Percentiles rank a stretch among this genome's conserved stretches.
phyloP scores from a whole-genome alignment of 2,113 vertebrate genomes.

The Sorex araneus region DNA sequence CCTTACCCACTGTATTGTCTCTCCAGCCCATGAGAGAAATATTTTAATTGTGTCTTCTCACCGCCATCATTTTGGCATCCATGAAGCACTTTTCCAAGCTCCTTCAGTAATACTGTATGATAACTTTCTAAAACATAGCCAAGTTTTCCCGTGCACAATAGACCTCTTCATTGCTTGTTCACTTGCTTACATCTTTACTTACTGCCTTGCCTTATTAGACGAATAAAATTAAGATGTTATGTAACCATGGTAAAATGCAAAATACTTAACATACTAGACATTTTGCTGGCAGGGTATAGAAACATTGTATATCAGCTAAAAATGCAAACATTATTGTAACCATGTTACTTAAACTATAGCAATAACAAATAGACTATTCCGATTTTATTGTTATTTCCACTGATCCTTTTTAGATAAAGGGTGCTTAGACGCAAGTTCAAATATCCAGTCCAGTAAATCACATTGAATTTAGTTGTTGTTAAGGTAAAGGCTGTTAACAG shows the following conservation, averaged over 20 bases:
- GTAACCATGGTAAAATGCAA: neutral
- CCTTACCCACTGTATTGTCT: no score
- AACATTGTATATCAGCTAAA: no score
- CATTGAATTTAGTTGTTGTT: conserved; percentile 43
- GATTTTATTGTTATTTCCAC: conserved; percentile 41
- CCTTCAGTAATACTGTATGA: conserved; percentile 28
- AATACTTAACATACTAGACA: neutral
- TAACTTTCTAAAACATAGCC: conserved; percentile 49
- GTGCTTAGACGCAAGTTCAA: conserved; percentile 16
- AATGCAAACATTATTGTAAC: no score
- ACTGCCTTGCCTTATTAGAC: conserved; percentile 27
- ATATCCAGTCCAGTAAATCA: conserved; percentile 18
- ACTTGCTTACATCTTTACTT: neutral
- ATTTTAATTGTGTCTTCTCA: neutral
- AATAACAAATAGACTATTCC: neutral
- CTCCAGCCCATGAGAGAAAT: no score
- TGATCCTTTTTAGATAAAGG: conserved; percentile 32
- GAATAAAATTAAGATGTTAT: conserved; percentile 29
- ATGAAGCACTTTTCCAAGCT: conserved; percentile 24
- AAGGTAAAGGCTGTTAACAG: neutral
- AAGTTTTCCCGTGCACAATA: neutral
- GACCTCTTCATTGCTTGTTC: conserved; percentile 23
- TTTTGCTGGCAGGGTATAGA: no score
- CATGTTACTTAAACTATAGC: no score
- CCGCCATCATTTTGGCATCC: neutral